Conservation (phyloP, 2,113 vertebrate genomes). For the Macrotus californicus region DNA sequence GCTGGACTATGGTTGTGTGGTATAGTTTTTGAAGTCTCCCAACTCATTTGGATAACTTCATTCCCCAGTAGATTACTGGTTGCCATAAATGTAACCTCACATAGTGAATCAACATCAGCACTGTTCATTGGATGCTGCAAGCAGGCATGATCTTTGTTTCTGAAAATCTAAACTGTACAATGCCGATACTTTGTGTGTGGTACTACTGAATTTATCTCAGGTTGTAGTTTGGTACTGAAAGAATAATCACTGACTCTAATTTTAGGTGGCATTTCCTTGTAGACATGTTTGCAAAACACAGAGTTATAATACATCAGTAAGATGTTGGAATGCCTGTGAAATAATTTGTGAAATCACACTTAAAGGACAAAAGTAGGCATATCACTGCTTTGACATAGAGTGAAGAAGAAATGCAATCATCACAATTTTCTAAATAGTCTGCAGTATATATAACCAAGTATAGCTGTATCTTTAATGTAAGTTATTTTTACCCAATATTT, state of each 20-base stretch:
- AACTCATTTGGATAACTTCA: background rate
- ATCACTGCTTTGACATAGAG: slow-evolving; percentile 11
- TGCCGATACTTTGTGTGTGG: background rate
- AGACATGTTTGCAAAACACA: slow-evolving; percentile 52
- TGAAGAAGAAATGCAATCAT: slow-evolving; percentile 35
- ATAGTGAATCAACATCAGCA: background rate
- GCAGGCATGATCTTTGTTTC: background rate
- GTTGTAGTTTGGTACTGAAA: slow-evolving; percentile 34
- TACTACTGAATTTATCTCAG: slow-evolving; percentile 8
- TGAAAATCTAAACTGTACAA: background rate
- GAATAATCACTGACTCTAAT: slow-evolving; percentile 40
- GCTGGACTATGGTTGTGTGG: background rate
- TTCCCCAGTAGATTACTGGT: background rate
- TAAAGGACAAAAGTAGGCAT: slow-evolving; percentile 48
- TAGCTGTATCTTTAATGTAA: slow-evolving; percentile 49
- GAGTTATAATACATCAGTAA: slow-evolving; percentile 45
- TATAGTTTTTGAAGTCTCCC: background rate
- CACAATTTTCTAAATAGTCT: slow-evolving; percentile 44
- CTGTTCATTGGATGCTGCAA: background rate
- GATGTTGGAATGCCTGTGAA: slow-evolving; percentile 44
- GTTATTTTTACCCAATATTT: slow-evolving; percentile 45
- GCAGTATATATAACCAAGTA: slow-evolving; percentile 30
- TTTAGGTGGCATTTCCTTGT: slow-evolving; percentile 38
- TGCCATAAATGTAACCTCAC: background rate
- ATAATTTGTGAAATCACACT: slow-evolving; percentile 56